phyloP scores from a whole-genome alignment of 2,797 vertebrate species.

The Chaenodraco wilsoni region DNA sequence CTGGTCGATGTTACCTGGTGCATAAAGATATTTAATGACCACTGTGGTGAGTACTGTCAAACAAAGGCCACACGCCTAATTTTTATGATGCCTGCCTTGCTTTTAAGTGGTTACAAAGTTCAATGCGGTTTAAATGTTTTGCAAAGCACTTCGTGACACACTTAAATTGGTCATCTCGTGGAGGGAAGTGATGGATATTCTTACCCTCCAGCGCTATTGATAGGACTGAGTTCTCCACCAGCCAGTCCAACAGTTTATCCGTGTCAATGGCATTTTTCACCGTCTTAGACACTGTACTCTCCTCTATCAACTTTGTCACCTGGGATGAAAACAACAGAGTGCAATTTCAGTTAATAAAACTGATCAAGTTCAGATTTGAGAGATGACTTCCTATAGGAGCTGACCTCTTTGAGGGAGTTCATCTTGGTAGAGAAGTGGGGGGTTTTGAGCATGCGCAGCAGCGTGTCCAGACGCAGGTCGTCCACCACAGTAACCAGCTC shows the following conservation, averaged over 20 bases:
- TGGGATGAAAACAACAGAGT: constrained; percentile 56
- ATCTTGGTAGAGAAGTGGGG: constrained; percentile 99
- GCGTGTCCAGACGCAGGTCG: constrained; percentile 94
- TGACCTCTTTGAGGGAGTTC: constrained; percentile 99
- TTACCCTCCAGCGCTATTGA: constrained; percentile 98
- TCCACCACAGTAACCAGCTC: constrained; percentile 94
- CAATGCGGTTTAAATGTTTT: not conserved
- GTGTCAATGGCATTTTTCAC: constrained; percentile 99
- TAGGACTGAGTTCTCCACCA: constrained; percentile 97
- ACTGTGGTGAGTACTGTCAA: not conserved
- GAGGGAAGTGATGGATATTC: not conserved
- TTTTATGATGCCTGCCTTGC: not conserved
- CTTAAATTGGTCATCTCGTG: not conserved
- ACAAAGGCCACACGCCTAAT: not conserved
- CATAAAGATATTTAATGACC: constrained; percentile 8
- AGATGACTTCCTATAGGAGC: constrained; percentile 29
- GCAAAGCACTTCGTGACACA: not conserved
- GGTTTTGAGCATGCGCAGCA: constrained; percentile 97
- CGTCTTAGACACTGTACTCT: constrained; percentile 97
- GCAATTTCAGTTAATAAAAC: not conserved
- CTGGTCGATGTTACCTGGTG: constrained; percentile 97
- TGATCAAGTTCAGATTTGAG: not conserved
- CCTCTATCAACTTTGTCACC: constrained; percentile 99
- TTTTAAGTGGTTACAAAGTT: not conserved
- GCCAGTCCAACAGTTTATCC: constrained; percentile 95